Evolutionary conservation across 2,888 invertebrate genomes (phyloP).

Genomic region (Nomada fucata): DNA sequence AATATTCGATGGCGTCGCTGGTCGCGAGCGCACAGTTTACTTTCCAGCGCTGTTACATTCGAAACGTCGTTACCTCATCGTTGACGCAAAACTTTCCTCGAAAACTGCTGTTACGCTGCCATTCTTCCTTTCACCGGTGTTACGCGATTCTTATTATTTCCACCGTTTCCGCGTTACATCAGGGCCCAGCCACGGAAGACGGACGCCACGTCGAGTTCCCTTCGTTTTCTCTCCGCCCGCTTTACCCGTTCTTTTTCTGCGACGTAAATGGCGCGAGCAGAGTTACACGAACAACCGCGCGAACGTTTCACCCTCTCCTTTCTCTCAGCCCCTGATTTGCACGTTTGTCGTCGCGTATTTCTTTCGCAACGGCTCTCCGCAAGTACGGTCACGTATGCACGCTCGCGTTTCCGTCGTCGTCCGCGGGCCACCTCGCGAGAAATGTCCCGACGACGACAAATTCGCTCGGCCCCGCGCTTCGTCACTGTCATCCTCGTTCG

Average conservation of each 20-base stretch:
- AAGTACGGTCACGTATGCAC: neutral
- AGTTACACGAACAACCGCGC: slow-evolving; percentile 25
- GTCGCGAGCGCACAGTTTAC: slow-evolving; percentile 29
- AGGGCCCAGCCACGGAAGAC: slow-evolving; percentile 20
- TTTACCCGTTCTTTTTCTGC: slow-evolving; percentile 33
- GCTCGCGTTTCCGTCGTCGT: slow-evolving; percentile 29
- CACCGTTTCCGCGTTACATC: slow-evolving; percentile 52
- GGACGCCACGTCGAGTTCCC: slow-evolving; percentile 10
- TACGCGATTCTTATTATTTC: slow-evolving; percentile 62
- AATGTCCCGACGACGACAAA: slow-evolving; percentile 38
- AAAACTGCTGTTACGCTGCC: slow-evolving; percentile 61
- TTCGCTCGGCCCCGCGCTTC: slow-evolving; percentile 15
- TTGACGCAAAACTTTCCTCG: slow-evolving; percentile 47
- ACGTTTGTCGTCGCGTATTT: slow-evolving; percentile 46
- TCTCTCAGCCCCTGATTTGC: slow-evolving; percentile 28
- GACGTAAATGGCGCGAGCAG: slow-evolving; percentile 50
- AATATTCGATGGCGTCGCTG: slow-evolving; percentile 29
- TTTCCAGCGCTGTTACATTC: slow-evolving; percentile 59
- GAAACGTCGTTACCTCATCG: slow-evolving; percentile 55
- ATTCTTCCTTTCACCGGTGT: slow-evolving; percentile 67
- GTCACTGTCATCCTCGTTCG: slow-evolving; percentile 33
- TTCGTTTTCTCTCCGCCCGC: slow-evolving; percentile 14
- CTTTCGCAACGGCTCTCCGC: slow-evolving; percentile 20
- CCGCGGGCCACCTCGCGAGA: neutral
- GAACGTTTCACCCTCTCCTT: slow-evolving; percentile 13